Percentiles rank a stretch among this genome's conserved stretches.
Conservation (phyloP, 2,888 invertebrate species). For the Caenorhabditis doughertyi region DNA sequence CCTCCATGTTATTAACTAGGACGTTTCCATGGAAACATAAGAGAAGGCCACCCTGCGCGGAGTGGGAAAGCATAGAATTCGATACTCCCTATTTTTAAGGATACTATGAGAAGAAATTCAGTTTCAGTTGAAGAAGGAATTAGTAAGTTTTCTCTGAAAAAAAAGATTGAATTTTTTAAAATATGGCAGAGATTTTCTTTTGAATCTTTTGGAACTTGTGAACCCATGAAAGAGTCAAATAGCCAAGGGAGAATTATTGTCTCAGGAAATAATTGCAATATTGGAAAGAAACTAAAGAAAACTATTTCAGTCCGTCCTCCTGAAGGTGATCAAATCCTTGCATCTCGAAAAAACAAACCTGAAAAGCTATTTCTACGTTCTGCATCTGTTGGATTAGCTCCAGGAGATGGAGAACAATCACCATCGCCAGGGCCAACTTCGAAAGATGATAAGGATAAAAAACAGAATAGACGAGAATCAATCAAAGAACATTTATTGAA, state of each 20-base stretch:
- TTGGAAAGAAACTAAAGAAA: no score
- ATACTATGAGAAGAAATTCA: constrained; percentile 54
- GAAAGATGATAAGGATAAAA: constrained; percentile 41
- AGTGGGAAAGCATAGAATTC: not conserved
- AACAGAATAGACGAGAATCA: constrained; percentile 68
- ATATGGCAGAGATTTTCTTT: not conserved
- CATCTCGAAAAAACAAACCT: constrained; percentile 30
- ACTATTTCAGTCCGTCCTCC: constrained; percentile 14
- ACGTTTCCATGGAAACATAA: constrained; percentile 12
- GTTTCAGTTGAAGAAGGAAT: constrained; percentile 55
- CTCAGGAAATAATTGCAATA: no score
- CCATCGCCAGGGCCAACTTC: constrained; percentile 34
- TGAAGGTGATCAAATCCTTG: not conserved
- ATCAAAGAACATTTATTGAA: constrained; percentile 73
- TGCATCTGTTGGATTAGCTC: constrained; percentile 48
- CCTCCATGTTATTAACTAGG: no score
- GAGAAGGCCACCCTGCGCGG: not conserved
- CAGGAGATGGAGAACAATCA: constrained; percentile 46
- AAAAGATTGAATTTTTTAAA: not conserved
- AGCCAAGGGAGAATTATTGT: no score
- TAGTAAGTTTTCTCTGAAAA: constrained; percentile 15
- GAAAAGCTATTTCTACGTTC: constrained; percentile 55
- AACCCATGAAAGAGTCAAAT: no score
- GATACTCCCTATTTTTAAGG: not conserved
- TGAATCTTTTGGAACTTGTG: no score